Base-by-base conservation (phyloP, 2,888 invertebrate species). In the Drosophila kuntzei region DNA sequence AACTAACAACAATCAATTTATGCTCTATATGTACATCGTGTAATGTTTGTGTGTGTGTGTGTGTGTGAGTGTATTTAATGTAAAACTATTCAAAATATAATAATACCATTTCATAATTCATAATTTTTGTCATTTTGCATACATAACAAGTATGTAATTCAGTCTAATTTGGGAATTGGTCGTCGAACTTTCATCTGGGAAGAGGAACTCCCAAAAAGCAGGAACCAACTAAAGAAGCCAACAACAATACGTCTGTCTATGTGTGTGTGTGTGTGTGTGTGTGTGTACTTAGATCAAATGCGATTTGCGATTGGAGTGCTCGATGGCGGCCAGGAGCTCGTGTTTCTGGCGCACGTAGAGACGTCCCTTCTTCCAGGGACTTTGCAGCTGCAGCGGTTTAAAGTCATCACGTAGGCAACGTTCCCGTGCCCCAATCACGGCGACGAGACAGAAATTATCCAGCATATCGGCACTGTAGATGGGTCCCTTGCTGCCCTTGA, bases 351-450 rank as follows among this genome's bases (percentile, higher is more conserved):
- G 93, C 3, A 99, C 98, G 92, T 97, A 98, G 69, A 99, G 93
- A 63, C 98, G 94, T 0, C 99, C 99, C 90, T 97, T 97, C 73
- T 97, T 95, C 99, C 99, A 99, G 0, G 98, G 98, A 92, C 98
- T 98, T 91, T 98, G 98, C 58, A 99, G 93, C 84, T 97, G 96
- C 18, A 99, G 93, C 0, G 98, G 98, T 87, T 97, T 96, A 91
- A 98, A 99, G 91, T 99, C 98, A 89, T 99, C 98, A 4, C 98
- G 93, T 6, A 99, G 94, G 89, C 99, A 98, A 64, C 99, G 94
- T 90, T 99, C 99, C 32, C 98, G 93, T 0, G 98, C 98, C 0
- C 99, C 99, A 63, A 99, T 98, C 27, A 99, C 98, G 0, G 98
- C 98, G 3, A 98, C 98, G 46, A 99, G 94, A 91, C 98, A 98